Conservation (phyloP, 2,113 vertebrate genomes). For the Grammomys dolichurus region DNA sequence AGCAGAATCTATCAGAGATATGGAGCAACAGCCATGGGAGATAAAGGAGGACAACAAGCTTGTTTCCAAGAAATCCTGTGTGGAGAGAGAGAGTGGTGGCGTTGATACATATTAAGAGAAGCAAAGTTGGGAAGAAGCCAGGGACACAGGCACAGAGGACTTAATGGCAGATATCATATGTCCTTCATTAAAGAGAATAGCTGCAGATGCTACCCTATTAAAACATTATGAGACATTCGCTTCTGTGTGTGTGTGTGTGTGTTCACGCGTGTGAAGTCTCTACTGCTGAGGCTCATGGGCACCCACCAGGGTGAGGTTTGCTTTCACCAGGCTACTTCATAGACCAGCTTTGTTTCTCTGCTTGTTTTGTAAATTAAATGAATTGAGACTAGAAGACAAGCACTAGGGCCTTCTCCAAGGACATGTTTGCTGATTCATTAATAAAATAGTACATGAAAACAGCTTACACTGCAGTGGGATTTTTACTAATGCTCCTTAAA, state of each 20-base stretch:
- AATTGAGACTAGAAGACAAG: conserved; percentile 15
- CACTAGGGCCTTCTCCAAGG: background rate
- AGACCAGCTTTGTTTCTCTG: background rate
- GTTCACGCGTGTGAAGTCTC: background rate
- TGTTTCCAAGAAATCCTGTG: background rate
- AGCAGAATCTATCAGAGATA: background rate
- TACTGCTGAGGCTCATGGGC: background rate
- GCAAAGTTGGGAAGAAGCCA: too few species aligned
- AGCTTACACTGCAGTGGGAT: background rate
- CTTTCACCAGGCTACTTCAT: background rate
- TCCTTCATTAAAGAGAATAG: background rate
- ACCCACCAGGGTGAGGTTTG: background rate
- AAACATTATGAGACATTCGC: background rate
- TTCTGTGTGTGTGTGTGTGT: background rate
- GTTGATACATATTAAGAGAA: background rate
- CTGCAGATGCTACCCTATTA: background rate
- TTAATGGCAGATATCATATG: background rate
- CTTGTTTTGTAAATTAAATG: background rate
- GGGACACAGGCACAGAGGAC: background rate
- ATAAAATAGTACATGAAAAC: conserved; percentile 20
- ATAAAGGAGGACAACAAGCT: background rate
- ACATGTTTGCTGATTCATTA: conserved; percentile 5
- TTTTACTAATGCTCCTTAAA: background rate
- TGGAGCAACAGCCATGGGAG: background rate
- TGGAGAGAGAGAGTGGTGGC: background rate